Conservation (phyloP, 1,140 invertebrate genomes). For the Neelides sp. region DNA sequence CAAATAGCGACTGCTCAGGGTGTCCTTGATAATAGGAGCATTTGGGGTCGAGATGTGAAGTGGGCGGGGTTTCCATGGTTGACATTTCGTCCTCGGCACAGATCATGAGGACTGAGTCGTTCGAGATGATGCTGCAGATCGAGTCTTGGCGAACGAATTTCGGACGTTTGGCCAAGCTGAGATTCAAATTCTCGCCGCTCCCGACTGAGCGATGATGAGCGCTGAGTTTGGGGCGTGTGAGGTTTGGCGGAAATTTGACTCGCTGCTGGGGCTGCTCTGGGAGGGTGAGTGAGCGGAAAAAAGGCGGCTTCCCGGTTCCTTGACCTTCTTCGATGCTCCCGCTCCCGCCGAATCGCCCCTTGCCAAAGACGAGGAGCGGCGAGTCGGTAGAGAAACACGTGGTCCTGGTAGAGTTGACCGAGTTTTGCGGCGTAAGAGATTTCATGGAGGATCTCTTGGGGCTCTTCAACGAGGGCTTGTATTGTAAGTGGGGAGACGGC, state of each 20-base stretch:
- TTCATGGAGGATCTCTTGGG: constrained; percentile 29
- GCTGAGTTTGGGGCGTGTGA: constrained; percentile 22
- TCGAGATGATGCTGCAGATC: constrained; percentile 25
- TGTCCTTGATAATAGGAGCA: background rate
- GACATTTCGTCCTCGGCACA: constrained; percentile 24
- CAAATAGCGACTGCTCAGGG: constrained; percentile 10
- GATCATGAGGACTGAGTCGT: constrained; percentile 29
- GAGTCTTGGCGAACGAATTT: constrained; percentile 29
- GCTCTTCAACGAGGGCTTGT: constrained; percentile 20
- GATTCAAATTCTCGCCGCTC: background rate
- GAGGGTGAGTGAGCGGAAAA: constrained; percentile 24
- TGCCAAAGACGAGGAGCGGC: background rate
- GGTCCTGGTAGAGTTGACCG: constrained; percentile 24
- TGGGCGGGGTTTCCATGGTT: background rate
- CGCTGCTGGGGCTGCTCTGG: constrained; percentile 24
- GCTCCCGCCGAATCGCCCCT: background rate
- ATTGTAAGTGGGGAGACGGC: constrained; percentile 6
- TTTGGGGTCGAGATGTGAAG: background rate
- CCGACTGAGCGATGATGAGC: constrained; percentile 3
- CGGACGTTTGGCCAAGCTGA: constrained; percentile 9
- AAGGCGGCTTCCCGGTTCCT: constrained; percentile 20
- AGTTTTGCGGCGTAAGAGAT: constrained; percentile 28
- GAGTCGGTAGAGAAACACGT: constrained; percentile 15
- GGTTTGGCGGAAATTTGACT: constrained; percentile 28
- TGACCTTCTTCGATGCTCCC: background rate